Conservation (phyloP, 2,888 invertebrate species). For the Drosophila rellima region DNA sequence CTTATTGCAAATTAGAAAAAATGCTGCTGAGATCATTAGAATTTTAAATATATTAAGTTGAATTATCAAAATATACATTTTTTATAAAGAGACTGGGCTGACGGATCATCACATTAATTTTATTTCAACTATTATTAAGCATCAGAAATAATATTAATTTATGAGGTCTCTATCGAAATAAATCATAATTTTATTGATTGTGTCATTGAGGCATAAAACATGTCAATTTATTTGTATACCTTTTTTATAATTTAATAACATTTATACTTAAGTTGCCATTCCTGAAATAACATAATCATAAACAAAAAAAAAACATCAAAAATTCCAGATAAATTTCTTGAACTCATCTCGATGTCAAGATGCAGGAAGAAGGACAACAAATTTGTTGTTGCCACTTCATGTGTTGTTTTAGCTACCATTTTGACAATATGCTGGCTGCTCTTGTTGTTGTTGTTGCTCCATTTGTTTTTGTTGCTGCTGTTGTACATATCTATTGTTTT, state of each 20-base stretch:
- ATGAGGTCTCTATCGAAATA: too few relatives aligned
- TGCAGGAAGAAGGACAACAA: neutral
- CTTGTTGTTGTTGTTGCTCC: constrained; percentile 36
- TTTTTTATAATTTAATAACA: neutral
- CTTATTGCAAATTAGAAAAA: neutral
- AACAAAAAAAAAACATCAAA: neutral
- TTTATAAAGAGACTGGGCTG: too few relatives aligned
- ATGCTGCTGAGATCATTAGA: neutral
- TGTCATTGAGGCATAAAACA: neutral
- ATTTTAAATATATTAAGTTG: neutral
- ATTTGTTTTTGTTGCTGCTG: constrained; percentile 1
- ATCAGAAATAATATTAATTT: too few relatives aligned
- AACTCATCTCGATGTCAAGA: neutral
- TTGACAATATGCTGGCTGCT: constrained; percentile 11
- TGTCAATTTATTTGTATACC: too few relatives aligned
- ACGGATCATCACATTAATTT: too few relatives aligned
- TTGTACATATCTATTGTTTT: constrained; percentile 37
- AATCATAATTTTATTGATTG: too few relatives aligned
- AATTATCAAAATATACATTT: neutral
- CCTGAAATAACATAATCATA: neutral
- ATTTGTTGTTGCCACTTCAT: constrained; percentile 25
- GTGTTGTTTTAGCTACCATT: constrained; percentile 3
- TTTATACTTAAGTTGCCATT: neutral
- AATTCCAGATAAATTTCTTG: neutral
- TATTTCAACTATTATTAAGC: too few relatives aligned